A percentile compares a stretch with the other conserved stretches of the same genome.
Conservation (phyloP, 1,140 invertebrate genomes). For the Drosophila cardini region DNA sequence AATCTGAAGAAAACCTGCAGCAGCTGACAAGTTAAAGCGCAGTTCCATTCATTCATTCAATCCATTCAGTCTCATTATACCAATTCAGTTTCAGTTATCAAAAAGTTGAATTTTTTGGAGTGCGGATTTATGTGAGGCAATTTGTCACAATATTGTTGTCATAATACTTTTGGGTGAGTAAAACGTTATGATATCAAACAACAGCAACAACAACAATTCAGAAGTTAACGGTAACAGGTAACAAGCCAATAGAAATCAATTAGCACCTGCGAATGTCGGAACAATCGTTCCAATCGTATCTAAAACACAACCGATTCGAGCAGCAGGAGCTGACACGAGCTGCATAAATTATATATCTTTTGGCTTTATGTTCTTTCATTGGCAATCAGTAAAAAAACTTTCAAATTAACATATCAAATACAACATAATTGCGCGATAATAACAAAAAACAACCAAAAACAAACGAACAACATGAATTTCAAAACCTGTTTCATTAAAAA, state of each 20-base stretch:
- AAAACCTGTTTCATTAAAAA: slow-evolving; percentile 44
- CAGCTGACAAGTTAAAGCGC: slow-evolving; percentile 53
- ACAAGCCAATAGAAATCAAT: slow-evolving; percentile 72
- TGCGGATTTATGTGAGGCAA: slow-evolving; percentile 62
- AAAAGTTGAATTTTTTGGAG: slow-evolving; percentile 35
- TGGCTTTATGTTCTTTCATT: slow-evolving; percentile 67
- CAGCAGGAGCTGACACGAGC: slow-evolving; percentile 58
- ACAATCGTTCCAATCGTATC: slow-evolving; percentile 50
- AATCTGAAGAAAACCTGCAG: slow-evolving; percentile 70
- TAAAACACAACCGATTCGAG: slow-evolving; percentile 5
- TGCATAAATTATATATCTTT: slow-evolving; percentile 74
- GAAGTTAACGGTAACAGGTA: slow-evolving; percentile 51
- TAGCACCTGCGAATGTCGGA: slow-evolving; percentile 69
- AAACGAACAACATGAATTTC: slow-evolving; percentile 21
- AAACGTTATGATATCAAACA: slow-evolving; percentile 23
- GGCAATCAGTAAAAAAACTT: slow-evolving; percentile 49
- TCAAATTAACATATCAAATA: slow-evolving; percentile 80
- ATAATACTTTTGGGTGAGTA: slow-evolving; percentile 63
- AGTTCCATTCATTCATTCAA: slow-evolving; percentile 73
- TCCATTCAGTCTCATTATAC: slow-evolving; percentile 32
- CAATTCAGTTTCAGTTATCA: slow-evolving; percentile 14
- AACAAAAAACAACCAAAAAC: slow-evolving; percentile 34
- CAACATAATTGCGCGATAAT: slow-evolving; percentile 81
- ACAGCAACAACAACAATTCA: no score
- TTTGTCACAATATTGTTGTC: slow-evolving; percentile 57